Percentiles rank a stretch among this genome's conserved stretches.
phyloP scores from a whole-genome alignment of 2,888 invertebrate species.

The Macrophya alboannulata region DNA sequence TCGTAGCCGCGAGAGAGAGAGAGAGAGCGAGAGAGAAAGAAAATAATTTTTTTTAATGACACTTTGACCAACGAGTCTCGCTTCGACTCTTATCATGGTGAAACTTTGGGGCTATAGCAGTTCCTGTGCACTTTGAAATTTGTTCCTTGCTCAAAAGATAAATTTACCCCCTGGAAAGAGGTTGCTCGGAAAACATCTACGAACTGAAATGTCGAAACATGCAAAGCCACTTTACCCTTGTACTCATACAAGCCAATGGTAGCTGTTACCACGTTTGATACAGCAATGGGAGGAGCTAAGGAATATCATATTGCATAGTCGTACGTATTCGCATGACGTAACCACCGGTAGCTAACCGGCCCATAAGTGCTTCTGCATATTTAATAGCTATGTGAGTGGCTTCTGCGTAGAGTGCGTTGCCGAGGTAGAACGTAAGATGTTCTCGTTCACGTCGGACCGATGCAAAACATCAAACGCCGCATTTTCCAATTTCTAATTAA shows the following conservation, averaged over 20 bases:
- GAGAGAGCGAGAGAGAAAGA: neutral
- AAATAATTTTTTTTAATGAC: constrained; percentile 31
- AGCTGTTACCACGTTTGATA: constrained; percentile 31
- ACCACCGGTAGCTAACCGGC: constrained; percentile 42
- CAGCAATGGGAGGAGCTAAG: constrained; percentile 20
- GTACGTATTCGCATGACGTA: constrained; percentile 42
- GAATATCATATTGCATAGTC: constrained; percentile 30
- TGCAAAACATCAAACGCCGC: constrained; percentile 4
- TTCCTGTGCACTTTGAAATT: constrained; percentile 41
- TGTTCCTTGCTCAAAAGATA: constrained; percentile 25
- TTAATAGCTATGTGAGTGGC: constrained; percentile 47
- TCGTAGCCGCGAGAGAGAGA: neutral
- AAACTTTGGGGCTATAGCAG: constrained; percentile 36
- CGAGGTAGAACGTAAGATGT: neutral
- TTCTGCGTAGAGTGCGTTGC: constrained; percentile 34
- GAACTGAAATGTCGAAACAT: constrained; percentile 55
- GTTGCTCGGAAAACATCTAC: constrained; percentile 44
- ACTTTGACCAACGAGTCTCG: constrained; percentile 6
- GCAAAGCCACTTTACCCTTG: constrained; percentile 55
- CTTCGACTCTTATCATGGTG: neutral
- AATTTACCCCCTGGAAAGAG: constrained; percentile 48
- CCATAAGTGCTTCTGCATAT: constrained; percentile 52
- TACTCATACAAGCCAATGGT: constrained; percentile 36
- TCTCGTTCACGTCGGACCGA: constrained; percentile 19
- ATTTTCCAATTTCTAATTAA: neutral